These are phyloP conservation scores for Euwallacea fornicatus DNA, from an alignment of 1,140 invertebrate species.

Conservation along the genomic window DNA sequence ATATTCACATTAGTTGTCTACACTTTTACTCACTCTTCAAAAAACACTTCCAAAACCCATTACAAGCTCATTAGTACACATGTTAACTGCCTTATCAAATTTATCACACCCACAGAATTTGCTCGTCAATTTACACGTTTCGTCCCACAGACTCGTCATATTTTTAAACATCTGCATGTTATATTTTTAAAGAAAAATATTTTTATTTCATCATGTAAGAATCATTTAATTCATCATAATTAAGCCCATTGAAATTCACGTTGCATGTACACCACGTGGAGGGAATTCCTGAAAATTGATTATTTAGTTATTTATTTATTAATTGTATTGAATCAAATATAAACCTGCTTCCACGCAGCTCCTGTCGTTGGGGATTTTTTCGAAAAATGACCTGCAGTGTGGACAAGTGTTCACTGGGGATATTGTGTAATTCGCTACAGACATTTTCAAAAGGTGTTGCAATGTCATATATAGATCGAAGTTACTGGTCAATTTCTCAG, in stretches of 20 bases:
- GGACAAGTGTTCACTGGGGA: conserved; percentile 59
- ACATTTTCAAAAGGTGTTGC: conserved; percentile 53
- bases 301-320: not conserved
- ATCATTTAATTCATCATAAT: no score
- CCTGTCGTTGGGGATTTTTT: conserved; percentile 62
- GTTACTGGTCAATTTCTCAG: conserved; percentile 66
- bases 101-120: no score
- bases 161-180: no score
- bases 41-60: no score
- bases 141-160: no score
- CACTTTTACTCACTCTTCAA: no score
- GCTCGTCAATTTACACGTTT: no score
- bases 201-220: no score
- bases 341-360: conserved; percentile 74
- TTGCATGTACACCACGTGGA: conserved; percentile 40
- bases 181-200: no score
- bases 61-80: no score
- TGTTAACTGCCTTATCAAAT: no score
- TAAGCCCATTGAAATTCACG: conserved; percentile 14
- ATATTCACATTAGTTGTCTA: no score
- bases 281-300: conserved; percentile 25
- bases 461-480: conserved; percentile 74
- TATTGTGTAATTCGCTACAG: conserved; percentile 53
- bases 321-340: not conserved
- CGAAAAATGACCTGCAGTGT: conserved; percentile 69